Evolutionary conservation across 2,113 vertebrate species (phyloP), one percentile per base, ranked within the genome.

Genomic region (Balaeniceps rex): DNA sequence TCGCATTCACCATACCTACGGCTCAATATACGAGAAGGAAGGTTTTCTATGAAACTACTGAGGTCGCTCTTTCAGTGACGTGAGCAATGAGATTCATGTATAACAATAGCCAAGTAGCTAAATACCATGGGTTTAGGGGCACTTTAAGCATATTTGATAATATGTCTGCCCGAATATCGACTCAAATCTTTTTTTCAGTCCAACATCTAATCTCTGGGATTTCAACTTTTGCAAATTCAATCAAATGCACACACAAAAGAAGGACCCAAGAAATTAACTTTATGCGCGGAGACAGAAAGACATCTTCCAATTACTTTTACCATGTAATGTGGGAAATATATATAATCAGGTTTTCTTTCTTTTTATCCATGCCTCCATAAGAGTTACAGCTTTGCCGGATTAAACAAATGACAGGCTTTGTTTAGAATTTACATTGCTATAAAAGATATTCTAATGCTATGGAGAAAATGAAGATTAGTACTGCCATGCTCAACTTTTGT

Each of bases 381-480:
- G 70, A 96, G 6, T 42, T 63, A 31, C 38, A 84, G 60, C 64
- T 93, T 46, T 13, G 34, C 46, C 42, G 81, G 77, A 91, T 87
- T 87, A 88, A 94, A 72, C 77, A 76, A 40, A 15, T 42, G 74
- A 10, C 64, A 96, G 65, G 34, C 14, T 93, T 96, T 96, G 38
- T 90, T 91, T 66, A 61, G 72, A 84, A 51, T 90, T 86, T 80
- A n/a, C 88, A 65, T 40, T 75, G 22, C 83, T 25, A 6, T 19
- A 88, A 82, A 58, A 90, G 65, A 76, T 94, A 90, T 72, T 29
- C 57, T 79, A 95, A 69, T 6, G 36, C 81, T 75, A 88, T 25
- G 33, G 86, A 70, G 89, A 87, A 91, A 97, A 95, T 57, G 95
- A 38, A 94, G 95, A 95, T 98, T 88, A 95, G 88, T 49, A 60